These are phyloP conservation scores for Uropsilus gracilis DNA, from an alignment of 2,113 vertebrate species.

Conservation along the genomic window DNA sequence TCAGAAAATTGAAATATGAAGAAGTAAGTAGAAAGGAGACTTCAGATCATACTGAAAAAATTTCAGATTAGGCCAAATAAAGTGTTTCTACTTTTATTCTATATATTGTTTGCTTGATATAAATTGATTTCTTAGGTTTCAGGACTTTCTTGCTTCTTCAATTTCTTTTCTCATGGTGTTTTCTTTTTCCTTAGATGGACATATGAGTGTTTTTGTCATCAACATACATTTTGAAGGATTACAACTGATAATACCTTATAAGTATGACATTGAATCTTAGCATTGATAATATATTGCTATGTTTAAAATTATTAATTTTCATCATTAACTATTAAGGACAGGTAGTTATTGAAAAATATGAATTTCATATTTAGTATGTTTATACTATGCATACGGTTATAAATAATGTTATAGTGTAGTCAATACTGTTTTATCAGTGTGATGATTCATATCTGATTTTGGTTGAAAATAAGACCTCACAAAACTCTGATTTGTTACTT, in stretches of 20 bases:
- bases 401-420: background rate
- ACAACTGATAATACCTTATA: conserved; percentile 15
- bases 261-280: conserved; percentile 63
- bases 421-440: background rate
- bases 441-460: too few relatives aligned
- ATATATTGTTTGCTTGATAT: background rate
- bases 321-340: background rate
- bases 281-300: conserved; percentile 34
- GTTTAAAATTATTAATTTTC: conserved; percentile 47
- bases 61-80: conserved; percentile 16
- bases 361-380: too few relatives aligned
- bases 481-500: conserved; percentile 41
- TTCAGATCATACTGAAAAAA: background rate
- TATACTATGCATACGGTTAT: too few relatives aligned
- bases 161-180: background rate
- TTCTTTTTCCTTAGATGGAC: background rate
- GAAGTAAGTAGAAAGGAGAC: background rate
- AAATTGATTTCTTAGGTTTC: background rate
- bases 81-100: background rate
- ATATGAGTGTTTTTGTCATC: background rate
- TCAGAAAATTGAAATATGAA: background rate
- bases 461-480: background rate
- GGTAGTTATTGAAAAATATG: too few relatives aligned
- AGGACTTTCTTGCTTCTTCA: background rate
- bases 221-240: background rate